These are phyloP conservation scores for Pseudoips prasinana DNA, from an alignment of 2,888 invertebrate species.

Conservation along the genomic window DNA sequence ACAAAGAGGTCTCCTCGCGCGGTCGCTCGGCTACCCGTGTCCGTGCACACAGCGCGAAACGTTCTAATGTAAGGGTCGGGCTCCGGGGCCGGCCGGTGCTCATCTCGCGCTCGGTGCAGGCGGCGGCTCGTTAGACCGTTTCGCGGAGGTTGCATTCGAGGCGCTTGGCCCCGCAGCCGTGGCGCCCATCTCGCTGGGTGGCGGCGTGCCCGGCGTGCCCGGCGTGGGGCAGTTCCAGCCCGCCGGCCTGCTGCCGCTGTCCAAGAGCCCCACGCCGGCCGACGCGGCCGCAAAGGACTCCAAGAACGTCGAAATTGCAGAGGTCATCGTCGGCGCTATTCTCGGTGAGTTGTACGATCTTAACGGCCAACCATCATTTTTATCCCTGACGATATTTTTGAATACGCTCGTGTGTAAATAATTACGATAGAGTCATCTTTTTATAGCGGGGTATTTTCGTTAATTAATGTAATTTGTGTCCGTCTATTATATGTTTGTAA, in stretches of 20 bases:
- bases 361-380: too few species aligned
- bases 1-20: neutral
- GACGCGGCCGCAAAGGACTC: slow-evolving; percentile 90
- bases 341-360: slow-evolving; percentile 81
- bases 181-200: slow-evolving; percentile 90
- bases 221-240: slow-evolving; percentile 72
- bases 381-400: too few species aligned
- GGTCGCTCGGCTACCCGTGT: neutral
- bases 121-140: slow-evolving; percentile 83
- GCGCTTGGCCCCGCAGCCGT: slow-evolving; percentile 85
- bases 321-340: slow-evolving; percentile 98
- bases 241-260: slow-evolving; percentile 87
- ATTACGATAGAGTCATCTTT: too few species aligned
- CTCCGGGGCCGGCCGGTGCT: slow-evolving; percentile 13
- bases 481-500: too few species aligned
- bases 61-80: slow-evolving; percentile 57
- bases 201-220: slow-evolving; percentile 69
- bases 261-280: slow-evolving; percentile 90
- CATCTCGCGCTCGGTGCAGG: slow-evolving; percentile 58
- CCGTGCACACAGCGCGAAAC: slow-evolving; percentile 55
- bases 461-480: too few species aligned
- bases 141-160: slow-evolving; percentile 89
- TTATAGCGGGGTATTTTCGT: too few species aligned
- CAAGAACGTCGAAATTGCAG: slow-evolving; percentile 96
- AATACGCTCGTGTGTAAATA: too few species aligned